Conservation (phyloP, 2,888 invertebrate genomes). For the Eupsilia transversa region DNA sequence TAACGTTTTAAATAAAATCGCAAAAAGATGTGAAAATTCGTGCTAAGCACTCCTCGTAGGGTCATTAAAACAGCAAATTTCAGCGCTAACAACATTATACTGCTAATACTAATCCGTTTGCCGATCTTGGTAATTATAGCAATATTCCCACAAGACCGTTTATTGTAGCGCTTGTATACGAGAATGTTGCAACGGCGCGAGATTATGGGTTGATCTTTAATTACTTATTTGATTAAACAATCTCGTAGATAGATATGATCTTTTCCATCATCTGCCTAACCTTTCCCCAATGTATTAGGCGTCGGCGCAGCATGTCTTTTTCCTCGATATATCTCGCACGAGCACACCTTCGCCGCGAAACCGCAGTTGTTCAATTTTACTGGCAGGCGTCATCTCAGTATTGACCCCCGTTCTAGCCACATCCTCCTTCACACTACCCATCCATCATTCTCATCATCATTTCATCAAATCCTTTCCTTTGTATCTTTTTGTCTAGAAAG, state of each 20-base stretch:
- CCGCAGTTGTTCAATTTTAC: too few species aligned
- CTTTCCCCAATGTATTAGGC: neutral
- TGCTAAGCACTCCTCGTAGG: neutral
- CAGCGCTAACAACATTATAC: conserved; percentile 24
- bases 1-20: neutral
- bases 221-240: conserved; percentile 5
- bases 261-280: neutral
- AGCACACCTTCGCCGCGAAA: too few species aligned
- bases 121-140: conserved; percentile 40
- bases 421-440: neutral
- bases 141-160: conserved; percentile 45
- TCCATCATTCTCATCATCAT: too few species aligned
- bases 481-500: too few species aligned
- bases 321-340: neutral
- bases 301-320: neutral
- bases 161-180: neutral
- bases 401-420: neutral
- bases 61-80: conserved; percentile 34
- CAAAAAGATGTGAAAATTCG: neutral
- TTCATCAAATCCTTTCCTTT: too few species aligned
- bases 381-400: too few species aligned
- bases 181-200: neutral
- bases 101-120: conserved; percentile 31
- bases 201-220: conserved; percentile 31
- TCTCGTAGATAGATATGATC: conserved; percentile 13